Evolutionary conservation across 1,140 invertebrate genomes (phyloP), one percentile per base, ranked within the genome.

Genomic region (Lycorma delicatula): DNA sequence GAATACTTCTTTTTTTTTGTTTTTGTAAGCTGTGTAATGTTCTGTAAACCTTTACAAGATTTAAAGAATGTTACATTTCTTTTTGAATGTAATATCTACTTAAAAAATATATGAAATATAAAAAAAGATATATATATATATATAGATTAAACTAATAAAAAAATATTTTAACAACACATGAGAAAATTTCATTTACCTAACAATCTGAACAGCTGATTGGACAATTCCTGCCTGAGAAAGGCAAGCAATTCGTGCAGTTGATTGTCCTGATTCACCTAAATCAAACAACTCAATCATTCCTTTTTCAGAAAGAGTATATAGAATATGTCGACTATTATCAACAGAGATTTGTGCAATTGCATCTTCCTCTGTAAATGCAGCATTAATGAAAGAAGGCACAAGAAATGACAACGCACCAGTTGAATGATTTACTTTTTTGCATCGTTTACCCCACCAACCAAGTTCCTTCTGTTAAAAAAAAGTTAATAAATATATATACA

Each of bases 351-450:
- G 91, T 44, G 83, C 75, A 60, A 98, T 84, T 0, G 91, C 79
- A 78, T 98, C 94, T 62, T 91, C 85, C 71, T 93, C 89, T 68
- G 83, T 81, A 41, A 92, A 81, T 25, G 85, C 84, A 55, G 88
- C 82, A 70, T 88, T 87, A 1, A 90, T 73, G 75, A 98, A 97
- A n/a, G 89, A 89, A 11, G 93, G 93, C 2, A 97, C 80, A 27
- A 98, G 74, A 68, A 88, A 93, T 20, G 93, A 91, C 7, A 97
- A 73, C 2, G 85, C 76, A 58, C 89, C 87, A 48, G 86, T 89
- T 0, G 95, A 96, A 70, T 95, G 90, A 75, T 98, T 98, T 1
- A 97, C 81, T 77, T 96, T 97, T 68, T 87, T 86, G 72, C 93
- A 97, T 60, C 93, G 87, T 75, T 93, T 90, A 18, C 91, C 89